A percentile compares a stretch with the other conserved stretches of the same genome.
Conservation (phyloP, 1,140 invertebrate genomes). For the Caenorhabditis brenneri region DNA sequence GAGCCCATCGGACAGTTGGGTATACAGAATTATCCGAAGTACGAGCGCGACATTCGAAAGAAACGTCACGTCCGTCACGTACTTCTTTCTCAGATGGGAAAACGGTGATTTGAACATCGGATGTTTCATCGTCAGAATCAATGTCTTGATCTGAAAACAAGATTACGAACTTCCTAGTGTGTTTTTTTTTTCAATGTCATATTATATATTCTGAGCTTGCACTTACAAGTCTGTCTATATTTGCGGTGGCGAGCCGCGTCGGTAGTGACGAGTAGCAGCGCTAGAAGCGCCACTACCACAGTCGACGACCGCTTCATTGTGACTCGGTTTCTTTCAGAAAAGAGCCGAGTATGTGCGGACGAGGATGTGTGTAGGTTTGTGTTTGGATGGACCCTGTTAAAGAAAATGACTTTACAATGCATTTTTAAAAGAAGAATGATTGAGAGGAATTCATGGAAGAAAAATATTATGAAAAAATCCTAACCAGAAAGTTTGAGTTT, state of each 20-base stretch:
- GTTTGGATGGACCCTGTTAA: slow-evolving; percentile 14
- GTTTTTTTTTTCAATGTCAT: background rate
- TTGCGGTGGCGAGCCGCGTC: slow-evolving; percentile 34
- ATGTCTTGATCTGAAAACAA: slow-evolving; percentile 53
- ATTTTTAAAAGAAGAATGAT: background rate
- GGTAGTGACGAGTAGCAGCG: slow-evolving; percentile 17
- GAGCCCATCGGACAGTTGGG: slow-evolving; percentile 65
- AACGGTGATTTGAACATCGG: slow-evolving; percentile 69
- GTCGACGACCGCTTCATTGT: slow-evolving; percentile 30
- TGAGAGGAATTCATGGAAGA: background rate
- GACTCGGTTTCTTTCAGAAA: background rate
- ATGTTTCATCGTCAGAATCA: slow-evolving; percentile 48
- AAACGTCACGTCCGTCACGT: slow-evolving; percentile 67
- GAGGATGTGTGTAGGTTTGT: background rate
- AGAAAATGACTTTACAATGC: too few relatives aligned
- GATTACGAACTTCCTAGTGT: too few relatives aligned
- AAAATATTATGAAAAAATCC: background rate
- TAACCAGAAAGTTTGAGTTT: too few relatives aligned
- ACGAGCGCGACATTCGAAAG: slow-evolving; percentile 68
- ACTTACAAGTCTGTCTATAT: slow-evolving; percentile 32
- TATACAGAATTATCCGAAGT: slow-evolving; percentile 63
- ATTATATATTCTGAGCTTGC: background rate
- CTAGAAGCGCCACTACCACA: slow-evolving; percentile 19
- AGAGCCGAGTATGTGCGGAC: background rate
- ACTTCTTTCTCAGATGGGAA: slow-evolving; percentile 67